Base-by-base conservation (phyloP, 2,888 invertebrate species). In the Ochropacha duplaris region DNA sequence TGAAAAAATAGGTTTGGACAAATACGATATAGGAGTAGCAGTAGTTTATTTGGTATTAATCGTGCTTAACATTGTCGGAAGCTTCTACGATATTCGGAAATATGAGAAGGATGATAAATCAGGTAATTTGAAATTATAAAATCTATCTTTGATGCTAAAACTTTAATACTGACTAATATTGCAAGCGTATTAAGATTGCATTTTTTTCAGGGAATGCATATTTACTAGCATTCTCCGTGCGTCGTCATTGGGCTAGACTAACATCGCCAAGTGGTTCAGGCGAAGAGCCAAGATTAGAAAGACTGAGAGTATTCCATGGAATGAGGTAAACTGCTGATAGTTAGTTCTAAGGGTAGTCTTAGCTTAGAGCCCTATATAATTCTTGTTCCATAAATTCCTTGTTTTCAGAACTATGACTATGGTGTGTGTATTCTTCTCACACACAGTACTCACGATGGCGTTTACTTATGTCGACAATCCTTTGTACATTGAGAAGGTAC, bases 391-490 rank as follows among this genome's bases (percentile, higher is more conserved):
- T n/a, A n/a, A n/a, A n/a, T n/a, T n/a, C n/a, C 26, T 54, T 9
- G 2, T 56, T 88, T 88, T 57, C 82, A 92, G 92, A 59, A 74
- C 89, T 0, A 77, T 92, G 72, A 90, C 91, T 0, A 90, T 92
- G 84, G 56, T 85, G 1, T 87, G 89, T 66, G 90, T 92, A 0
- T 76, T 91, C 31, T 92, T 92, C 69, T 91, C 91, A 1, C 92
- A 92, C 66, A 80, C 85, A 0, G 79, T 79, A 0, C 78, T 92
- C 0, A 58, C 84, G 0, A 81, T 87, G 72, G 77, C 85, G 0
- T 68, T 59, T 28, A 69, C 81, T 0, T 92, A 85, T 59, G 71
- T 88, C 0, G 72, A 78, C 0, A 92, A 92, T 61, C 91, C 92
- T 0, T 62, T 82, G 0, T 90, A 84, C 61, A 78, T 90, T 22